These are phyloP conservation scores for Phenganax stokvisi DNA, from an alignment of 92 coral and sea anemone genomes.

Conservation along the genomic window DNA sequence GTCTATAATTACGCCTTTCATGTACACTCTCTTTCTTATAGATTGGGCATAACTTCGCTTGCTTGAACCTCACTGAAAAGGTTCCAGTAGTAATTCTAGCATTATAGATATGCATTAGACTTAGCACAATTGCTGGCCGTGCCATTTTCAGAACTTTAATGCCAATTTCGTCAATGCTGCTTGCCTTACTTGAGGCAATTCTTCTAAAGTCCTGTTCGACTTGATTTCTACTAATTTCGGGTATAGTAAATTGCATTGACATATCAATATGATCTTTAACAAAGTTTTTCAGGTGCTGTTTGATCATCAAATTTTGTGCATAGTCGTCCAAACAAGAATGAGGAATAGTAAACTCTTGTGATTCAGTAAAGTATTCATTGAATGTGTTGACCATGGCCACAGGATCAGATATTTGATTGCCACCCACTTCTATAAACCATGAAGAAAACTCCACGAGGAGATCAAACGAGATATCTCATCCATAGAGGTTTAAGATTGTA, in stretches of 20 bases:
- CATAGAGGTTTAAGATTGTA: no score
- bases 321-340: neutral
- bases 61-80: conserved; percentile 38
- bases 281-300: conserved; percentile 7
- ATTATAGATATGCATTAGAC: conserved; percentile 39
- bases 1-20: conserved; percentile 36
- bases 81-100: conserved; percentile 20
- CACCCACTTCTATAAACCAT: conserved; percentile 4
- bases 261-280: neutral
- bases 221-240: neutral
- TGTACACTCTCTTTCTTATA: conserved; percentile 35
- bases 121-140: conserved; percentile 16
- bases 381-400: conserved; percentile 3
- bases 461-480: no score
- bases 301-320: neutral
- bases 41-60: conserved; percentile 43
- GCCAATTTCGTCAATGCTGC: neutral
- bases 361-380: conserved; percentile 4
- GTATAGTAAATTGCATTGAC: neutral
- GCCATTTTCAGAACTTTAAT: neutral
- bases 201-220: neutral
- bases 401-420: conserved; percentile 8
- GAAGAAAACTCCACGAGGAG: no score
- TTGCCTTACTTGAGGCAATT: conserved; percentile 1
- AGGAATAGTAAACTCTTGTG: neutral